Percentiles rank a stretch among this genome's conserved stretches.
These are phyloP conservation scores for Nowickia ferox DNA, from an alignment of 2,888 invertebrate species.

Conservation along the genomic window DNA sequence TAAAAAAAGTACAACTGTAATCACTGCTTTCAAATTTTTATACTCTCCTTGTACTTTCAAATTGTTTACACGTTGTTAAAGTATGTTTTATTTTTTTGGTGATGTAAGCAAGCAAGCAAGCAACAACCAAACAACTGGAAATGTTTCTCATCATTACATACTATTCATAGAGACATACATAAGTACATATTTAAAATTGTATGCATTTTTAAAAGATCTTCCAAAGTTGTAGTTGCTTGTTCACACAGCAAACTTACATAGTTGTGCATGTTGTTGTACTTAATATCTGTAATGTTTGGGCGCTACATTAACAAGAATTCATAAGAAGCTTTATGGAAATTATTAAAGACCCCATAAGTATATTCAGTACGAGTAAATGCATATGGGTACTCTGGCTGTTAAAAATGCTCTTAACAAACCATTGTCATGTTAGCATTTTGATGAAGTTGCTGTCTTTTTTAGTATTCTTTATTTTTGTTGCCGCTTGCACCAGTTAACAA, in stretches of 20 bases:
- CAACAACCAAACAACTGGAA: conserved; percentile 49
- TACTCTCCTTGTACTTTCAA: conserved; percentile 4
- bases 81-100: conserved; percentile 39
- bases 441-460: neutral
- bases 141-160: conserved; percentile 42
- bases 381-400: neutral
- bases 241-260: neutral
- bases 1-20: neutral
- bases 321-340: conserved; percentile 64
- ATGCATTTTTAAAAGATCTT: conserved; percentile 24
- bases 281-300: conserved; percentile 54
- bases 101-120: conserved; percentile 12
- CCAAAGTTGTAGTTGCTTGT: conserved; percentile 6
- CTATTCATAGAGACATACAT: neutral
- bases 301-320: conserved; percentile 57
- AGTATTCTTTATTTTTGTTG: neutral
- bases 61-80: conserved; percentile 54
- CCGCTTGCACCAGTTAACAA: conserved; percentile 28
- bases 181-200: conserved; percentile 19
- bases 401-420: conserved; percentile 26
- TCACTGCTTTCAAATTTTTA: neutral
- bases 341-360: conserved; percentile 24
- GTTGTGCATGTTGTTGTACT: neutral
- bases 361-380: neutral
- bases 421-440: conserved; percentile 33